phyloP scores from a whole-genome alignment of 2,797 vertebrate species.

The Siniperca obscura region DNA sequence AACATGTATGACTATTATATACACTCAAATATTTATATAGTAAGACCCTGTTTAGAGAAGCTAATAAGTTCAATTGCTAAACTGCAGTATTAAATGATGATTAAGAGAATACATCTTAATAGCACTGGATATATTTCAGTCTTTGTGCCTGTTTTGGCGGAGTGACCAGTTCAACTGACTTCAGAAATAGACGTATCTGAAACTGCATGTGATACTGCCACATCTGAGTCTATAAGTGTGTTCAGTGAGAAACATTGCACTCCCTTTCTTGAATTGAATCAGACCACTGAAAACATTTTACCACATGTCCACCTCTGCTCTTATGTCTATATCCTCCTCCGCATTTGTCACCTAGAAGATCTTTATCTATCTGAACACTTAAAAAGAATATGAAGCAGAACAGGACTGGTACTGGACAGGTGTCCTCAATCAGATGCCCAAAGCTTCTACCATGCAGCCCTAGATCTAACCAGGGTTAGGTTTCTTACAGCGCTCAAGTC shows the following conservation, averaged over 20 bases:
- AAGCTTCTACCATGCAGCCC: background rate
- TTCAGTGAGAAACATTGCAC: constrained; percentile 20
- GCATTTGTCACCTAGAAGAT: constrained; percentile 2
- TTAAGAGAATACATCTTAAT: constrained; percentile 14
- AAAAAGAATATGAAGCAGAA: constrained; percentile 5
- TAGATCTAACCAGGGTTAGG: background rate
- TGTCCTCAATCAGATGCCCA: background rate
- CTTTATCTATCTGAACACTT: constrained; percentile 7
- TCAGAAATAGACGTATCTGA: background rate
- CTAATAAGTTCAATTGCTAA: constrained; percentile 14
- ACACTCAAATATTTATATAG: constrained; percentile 22
- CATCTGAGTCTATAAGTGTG: constrained; percentile 3
- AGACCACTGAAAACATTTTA: constrained; percentile 17
- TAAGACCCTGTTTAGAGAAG: constrained; percentile 5
- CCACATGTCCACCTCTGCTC: constrained; percentile 8
- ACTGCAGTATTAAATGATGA: constrained; percentile 3
- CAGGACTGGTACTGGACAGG: background rate
- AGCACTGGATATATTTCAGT: background rate
- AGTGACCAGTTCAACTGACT: background rate
- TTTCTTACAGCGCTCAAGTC: background rate
- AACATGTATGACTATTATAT: constrained; percentile 30
- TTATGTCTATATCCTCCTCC: background rate
- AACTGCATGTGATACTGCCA: background rate
- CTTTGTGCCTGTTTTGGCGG: background rate
- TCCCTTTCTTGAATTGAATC: constrained; percentile 1